Evolutionary conservation across 2,113 vertebrate species (phyloP), one percentile per base, ranked within the genome.

Genomic region (Boleophthalmus pectinirostris): DNA sequence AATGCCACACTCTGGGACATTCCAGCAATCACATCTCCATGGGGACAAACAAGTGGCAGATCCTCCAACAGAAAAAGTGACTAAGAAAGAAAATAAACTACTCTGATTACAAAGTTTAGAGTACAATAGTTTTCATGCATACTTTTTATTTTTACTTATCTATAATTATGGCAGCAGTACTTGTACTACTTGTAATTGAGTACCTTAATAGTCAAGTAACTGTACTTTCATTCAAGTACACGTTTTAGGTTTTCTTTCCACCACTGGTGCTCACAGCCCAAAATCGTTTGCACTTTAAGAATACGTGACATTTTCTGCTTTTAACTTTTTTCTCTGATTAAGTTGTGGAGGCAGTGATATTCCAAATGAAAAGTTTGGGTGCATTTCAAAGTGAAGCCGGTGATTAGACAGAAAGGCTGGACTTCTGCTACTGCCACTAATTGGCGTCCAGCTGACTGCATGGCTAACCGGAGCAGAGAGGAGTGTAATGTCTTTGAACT

Each of bases 371-470:
- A 58, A 25, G 56, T 58, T 58, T 58, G 13, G 56, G 56, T 15
- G 13, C 23, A 58, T 58, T 58, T 58, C 56, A 58, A 58, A 58
- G 56, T 23, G 12, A 7, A 58, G 56, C 1, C 56, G 24, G 23
- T 58, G 56, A 58, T 58, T 58, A 58, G 56, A 25, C 56, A 58
- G 56, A 58, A 58, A 58, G 56, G 56, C 56, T 25, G 23, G 56
- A 24, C 23, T 25, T 25, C 24, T 58, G 56, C 56, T 58, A 25
- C 56, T 24, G 56, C 23, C 56, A 25, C 56, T 58, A 58, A 58
- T 58, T 58, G 56, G 56, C 56, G 56, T 25, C 56, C 56, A 58
- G 56, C 56, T 58, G 56, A n/a, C 56, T 25, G 56, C 23, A 21
- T 25, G 12, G 23, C 56, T 58, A 58, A 58, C 56, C 9, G 24